Conservation (phyloP, 2,113 vertebrate species). For the Ramphastos sulfuratus region DNA sequence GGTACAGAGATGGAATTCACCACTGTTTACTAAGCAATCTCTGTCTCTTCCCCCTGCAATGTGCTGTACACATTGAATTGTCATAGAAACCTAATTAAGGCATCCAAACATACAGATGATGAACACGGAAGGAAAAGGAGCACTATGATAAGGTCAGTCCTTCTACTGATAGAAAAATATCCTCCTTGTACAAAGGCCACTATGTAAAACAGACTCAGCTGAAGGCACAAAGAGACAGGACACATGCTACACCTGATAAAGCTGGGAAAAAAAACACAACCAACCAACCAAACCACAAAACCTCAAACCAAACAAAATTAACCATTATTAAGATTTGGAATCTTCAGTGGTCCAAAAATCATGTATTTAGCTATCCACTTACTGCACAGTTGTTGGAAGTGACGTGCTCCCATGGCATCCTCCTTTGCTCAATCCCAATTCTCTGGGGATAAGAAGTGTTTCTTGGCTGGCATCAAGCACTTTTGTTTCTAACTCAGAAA, state of each 20-base stretch:
- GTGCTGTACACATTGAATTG: neutral
- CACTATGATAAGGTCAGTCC: neutral
- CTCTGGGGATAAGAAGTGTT: accelerated
- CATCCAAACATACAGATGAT: neutral
- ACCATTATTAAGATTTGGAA: neutral
- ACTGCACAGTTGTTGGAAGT: neutral
- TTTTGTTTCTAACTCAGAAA: neutral
- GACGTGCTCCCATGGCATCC: accelerated
- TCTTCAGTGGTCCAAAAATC: neutral
- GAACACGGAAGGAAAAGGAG: neutral
- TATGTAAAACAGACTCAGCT: neutral
- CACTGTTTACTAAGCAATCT: neutral
- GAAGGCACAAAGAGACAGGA: neutral
- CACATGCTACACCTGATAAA: neutral
- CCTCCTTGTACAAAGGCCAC: neutral
- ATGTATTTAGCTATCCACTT: neutral
- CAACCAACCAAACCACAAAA: neutral
- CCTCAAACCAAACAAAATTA: neutral
- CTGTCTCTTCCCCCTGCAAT: neutral
- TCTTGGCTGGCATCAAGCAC: neutral
- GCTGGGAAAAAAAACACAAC: neutral
- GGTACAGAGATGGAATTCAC: neutral
- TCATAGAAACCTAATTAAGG: neutral
- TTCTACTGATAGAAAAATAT: neutral
- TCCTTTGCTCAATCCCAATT: neutral